Evolutionary conservation across 2,888 invertebrate genomes (phyloP).

Genomic region (Amblyteles armatorius): DNA sequence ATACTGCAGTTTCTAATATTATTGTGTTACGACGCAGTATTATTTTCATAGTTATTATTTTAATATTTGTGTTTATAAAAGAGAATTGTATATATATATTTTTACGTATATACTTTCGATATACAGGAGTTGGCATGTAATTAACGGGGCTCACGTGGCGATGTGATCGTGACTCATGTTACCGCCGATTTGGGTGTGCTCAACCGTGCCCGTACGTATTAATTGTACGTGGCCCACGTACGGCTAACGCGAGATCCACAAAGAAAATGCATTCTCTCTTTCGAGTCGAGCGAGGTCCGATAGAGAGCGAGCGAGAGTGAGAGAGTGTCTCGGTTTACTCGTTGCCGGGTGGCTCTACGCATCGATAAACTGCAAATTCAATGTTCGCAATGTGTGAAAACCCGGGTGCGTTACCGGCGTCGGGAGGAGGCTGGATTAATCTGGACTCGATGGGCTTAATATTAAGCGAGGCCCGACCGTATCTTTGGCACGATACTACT

Average conservation of each 20-base stretch:
- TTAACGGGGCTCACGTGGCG: slow-evolving; percentile 52
- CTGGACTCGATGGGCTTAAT: slow-evolving; percentile 53
- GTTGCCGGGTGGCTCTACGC: slow-evolving; percentile 78
- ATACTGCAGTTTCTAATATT: slow-evolving; percentile 27
- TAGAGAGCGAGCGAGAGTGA: slow-evolving; percentile 19
- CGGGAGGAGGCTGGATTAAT: slow-evolving; percentile 62
- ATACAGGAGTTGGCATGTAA: slow-evolving; percentile 53
- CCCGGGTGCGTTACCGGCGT: slow-evolving; percentile 52
- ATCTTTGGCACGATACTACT: slow-evolving; percentile 68
- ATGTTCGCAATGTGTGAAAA: slow-evolving; percentile 68
- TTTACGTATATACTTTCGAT: slow-evolving; percentile 44
- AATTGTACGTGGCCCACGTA: slow-evolving; percentile 28
- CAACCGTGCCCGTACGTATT: slow-evolving; percentile 43
- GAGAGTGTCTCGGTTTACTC: slow-evolving; percentile 70
- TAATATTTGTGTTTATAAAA: slow-evolving; percentile 40
- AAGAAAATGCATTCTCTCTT: slow-evolving; percentile 49
- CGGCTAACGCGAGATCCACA: slow-evolving; percentile 50
- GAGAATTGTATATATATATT: neutral
- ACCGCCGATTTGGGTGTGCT: slow-evolving; percentile 52
- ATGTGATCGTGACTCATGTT: slow-evolving; percentile 63
- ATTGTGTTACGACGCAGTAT: slow-evolving; percentile 39
- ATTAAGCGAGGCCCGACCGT: slow-evolving; percentile 57
- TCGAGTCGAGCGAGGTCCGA: slow-evolving; percentile 53
- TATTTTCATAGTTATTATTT: slow-evolving; percentile 27
- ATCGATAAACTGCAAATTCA: slow-evolving; percentile 80